A percentile compares a stretch with the other conserved stretches of the same genome.
Evolutionary conservation across 2,113 vertebrate species (phyloP).

Genomic region (Toxostoma redivivum): DNA sequence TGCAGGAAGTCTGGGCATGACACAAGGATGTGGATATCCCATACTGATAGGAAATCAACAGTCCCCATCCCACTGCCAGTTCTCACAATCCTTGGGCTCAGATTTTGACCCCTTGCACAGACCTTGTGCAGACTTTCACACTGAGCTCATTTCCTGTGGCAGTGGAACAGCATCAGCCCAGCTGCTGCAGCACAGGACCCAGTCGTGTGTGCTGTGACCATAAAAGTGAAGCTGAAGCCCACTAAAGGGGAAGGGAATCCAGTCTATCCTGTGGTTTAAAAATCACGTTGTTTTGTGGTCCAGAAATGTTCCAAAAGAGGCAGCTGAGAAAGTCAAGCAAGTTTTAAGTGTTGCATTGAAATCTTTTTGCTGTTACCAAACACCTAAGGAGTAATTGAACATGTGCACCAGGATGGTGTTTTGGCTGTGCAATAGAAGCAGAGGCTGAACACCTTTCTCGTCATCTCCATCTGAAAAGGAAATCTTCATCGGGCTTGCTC

Average conservation of each 20-base stretch:
- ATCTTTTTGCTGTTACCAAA: background rate
- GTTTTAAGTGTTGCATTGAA: background rate
- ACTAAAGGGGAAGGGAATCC: slow-evolving; percentile 1
- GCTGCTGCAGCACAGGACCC: background rate
- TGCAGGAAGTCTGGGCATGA: background rate
- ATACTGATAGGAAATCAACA: background rate
- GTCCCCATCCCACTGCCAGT: background rate
- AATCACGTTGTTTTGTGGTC: slow-evolving; percentile 4
- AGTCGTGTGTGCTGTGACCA: background rate
- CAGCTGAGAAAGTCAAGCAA: background rate
- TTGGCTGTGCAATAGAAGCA: background rate
- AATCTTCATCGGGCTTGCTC: background rate
- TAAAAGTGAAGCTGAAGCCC: background rate
- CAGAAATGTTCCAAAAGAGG: background rate
- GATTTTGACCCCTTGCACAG: background rate
- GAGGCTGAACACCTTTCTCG: background rate
- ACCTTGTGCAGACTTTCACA: background rate
- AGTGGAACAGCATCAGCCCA: background rate
- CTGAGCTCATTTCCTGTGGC: background rate
- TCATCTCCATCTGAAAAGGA: background rate
- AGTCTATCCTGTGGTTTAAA: slow-evolving; percentile 2
- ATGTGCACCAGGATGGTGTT: background rate
- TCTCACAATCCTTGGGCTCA: background rate
- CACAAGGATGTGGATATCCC: background rate
- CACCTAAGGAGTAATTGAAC: background rate